Conservation (phyloP, 2,113 vertebrate genomes). For the Nansenia antarctica region DNA sequence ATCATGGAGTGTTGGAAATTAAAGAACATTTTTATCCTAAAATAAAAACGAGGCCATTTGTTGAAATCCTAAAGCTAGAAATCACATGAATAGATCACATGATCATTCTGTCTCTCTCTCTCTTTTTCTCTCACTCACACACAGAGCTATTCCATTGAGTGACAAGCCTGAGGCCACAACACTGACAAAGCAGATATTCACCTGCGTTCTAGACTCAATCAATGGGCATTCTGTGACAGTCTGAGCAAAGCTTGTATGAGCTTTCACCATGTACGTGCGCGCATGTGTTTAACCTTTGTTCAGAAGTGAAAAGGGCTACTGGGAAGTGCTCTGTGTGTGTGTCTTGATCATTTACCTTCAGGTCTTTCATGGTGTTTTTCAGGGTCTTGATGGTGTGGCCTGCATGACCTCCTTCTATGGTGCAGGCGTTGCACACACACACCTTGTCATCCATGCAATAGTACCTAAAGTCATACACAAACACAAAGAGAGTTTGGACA, state of each 20-base stretch:
- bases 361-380: slow-evolving; percentile 70
- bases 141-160: not conserved
- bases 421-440: slow-evolving; percentile 74
- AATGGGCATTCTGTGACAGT: slow-evolving; percentile 21
- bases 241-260: not conserved
- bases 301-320: not conserved
- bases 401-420: slow-evolving; percentile 66
- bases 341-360: slow-evolving; percentile 55
- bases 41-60: too few relatives aligned
- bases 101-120: not conserved
- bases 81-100: too few relatives aligned
- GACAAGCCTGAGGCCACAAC: not conserved
- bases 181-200: slow-evolving; percentile 10
- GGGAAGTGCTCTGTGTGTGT: not conserved
- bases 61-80: too few relatives aligned
- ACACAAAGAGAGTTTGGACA: too few relatives aligned
- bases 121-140: not conserved
- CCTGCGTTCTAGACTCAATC: slow-evolving; percentile 42
- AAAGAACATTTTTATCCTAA: too few relatives aligned
- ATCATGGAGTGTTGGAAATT: too few relatives aligned
- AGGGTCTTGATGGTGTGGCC: slow-evolving; percentile 74
- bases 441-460: slow-evolving; percentile 71
- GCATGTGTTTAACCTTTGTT: not conserved
- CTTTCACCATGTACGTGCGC: not conserved
- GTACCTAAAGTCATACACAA: slow-evolving; percentile 48